Evolutionary conservation across 1,140 invertebrate genomes (phyloP).

Genomic region (Nasonia vitripennis): DNA sequence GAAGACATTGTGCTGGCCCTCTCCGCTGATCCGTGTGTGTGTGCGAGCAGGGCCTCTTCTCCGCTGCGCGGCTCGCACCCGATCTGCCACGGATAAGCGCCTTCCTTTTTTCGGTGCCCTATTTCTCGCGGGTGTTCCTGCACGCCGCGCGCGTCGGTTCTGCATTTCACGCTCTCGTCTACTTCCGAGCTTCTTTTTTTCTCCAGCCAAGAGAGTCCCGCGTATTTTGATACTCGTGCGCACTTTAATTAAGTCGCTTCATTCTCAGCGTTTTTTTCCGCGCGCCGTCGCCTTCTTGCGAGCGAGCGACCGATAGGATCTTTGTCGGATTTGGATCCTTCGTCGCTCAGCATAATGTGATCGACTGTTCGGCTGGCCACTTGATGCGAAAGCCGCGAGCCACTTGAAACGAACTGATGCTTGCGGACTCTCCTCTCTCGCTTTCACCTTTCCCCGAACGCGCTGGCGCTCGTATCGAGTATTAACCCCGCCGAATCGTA

Average conservation of each 20-base stretch:
- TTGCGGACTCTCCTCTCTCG: background rate
- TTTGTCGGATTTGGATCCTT: no score
- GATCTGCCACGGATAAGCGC: slow-evolving; percentile 42
- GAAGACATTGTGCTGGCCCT: slow-evolving; percentile 65
- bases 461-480: no score
- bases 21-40: slow-evolving; percentile 14
- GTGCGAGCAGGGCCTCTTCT: background rate
- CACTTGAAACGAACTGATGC: slow-evolving; percentile 56
- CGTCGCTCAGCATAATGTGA: slow-evolving; percentile 63
- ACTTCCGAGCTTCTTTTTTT: slow-evolving; percentile 52
- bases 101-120: slow-evolving; percentile 52
- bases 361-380: slow-evolving; percentile 59
- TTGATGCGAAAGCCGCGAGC: slow-evolving; percentile 24
- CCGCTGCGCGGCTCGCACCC: slow-evolving; percentile 48
- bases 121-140: slow-evolving; percentile 17
- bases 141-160: background rate
- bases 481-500: slow-evolving; percentile 56
- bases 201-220: background rate
- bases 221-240: background rate
- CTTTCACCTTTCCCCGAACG: slow-evolving; percentile 17
- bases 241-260: background rate
- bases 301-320: background rate
- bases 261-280: background rate
- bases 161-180: background rate
- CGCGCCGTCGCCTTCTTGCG: background rate